Conservation (phyloP, 2,113 vertebrate genomes). For the Spea bombifrons region DNA sequence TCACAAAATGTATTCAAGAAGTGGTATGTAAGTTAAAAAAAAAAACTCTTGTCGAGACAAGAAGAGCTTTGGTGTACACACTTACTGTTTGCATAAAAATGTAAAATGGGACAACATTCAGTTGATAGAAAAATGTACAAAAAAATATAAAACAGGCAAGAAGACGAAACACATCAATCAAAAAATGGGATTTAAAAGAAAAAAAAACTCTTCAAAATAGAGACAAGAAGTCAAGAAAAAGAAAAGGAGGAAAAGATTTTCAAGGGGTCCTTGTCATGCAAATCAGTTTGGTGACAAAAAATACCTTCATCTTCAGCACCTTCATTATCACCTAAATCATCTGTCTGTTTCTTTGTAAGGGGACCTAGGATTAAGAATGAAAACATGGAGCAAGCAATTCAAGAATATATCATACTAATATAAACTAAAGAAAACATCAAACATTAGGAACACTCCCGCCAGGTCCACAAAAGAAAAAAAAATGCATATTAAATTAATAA, state of each 20-base stretch:
- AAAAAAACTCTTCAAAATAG: constrained; percentile 82
- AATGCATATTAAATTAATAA: constrained; percentile 21
- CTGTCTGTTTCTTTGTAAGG: constrained; percentile 99
- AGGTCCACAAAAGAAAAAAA: constrained; percentile 65
- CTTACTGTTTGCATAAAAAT: constrained; percentile 70
- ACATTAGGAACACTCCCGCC: constrained; percentile 71
- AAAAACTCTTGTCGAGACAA: constrained; percentile 74
- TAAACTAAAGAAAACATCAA: constrained; percentile 65
- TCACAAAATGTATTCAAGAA: constrained; percentile 75
- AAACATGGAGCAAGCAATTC: constrained; percentile 97
- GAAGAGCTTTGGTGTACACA: constrained; percentile 68
- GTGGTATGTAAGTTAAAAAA: constrained; percentile 93
- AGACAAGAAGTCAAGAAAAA: constrained; percentile 98
- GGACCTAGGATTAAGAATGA: constrained; percentile 99
- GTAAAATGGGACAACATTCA: constrained; percentile 73
- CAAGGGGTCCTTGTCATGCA: constrained; percentile 93
- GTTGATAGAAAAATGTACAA: constrained; percentile 65
- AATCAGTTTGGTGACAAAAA: constrained; percentile 88
- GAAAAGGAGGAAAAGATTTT: constrained; percentile 86
- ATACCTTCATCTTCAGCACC: constrained; percentile 99
- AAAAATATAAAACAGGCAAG: constrained; percentile 87
- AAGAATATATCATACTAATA: constrained; percentile 90
- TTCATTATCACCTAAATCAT: constrained; percentile 99
- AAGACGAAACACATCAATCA: constrained; percentile 99
- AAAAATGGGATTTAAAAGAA: constrained; percentile 85